Evolutionary conservation across 2,113 vertebrate genomes (phyloP), one percentile per base, ranked within the genome.

Genomic region (Misgurnus anguillicaudatus): DNA sequence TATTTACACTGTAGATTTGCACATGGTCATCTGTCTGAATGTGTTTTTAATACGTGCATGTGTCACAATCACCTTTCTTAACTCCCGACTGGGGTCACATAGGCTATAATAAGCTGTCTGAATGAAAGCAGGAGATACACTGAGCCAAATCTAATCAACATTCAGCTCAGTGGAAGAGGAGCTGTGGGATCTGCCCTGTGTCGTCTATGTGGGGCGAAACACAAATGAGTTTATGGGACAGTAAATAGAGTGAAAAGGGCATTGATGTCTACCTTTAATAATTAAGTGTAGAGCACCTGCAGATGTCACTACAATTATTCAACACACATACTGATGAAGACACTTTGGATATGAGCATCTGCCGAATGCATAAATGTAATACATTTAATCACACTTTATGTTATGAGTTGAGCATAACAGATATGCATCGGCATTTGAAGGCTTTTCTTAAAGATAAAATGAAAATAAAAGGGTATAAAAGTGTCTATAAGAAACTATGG

Each of bases 251-350:
- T 71, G 11, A 80, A 77, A 63, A 73, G 42, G 19, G 57, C 57
- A 42, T 48, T 77, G 76, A 80, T 82, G 81, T 80, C 84, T 66
- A 78, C 83, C 82, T 89, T 88, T 88, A 83, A 85, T 80, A 80
- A 86, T 69, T 82, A 88, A 87, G 72, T 80, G 71, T 17, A 60
- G 19, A 60, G 84, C 36, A 8, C 78, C 58, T 64, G 1, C 31
- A 60, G 64, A 79, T 89, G 88, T 85, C 89, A 88, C 78, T 31
- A 3, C 24, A 31, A 31, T 31, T 31, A 31, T 31, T 31, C 24
- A 31, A 31, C 24, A 31, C 24, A 31, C 24, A 31, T 31, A 24
- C 24, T 24, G 24, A 31, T 31, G 24, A 31, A 31, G 24, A 31
- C 24, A 3, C 24, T 1, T 31, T 31, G 1, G 24, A 31, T 31